A percentile compares a stretch with the other conserved stretches of the same genome.
phyloP scores from a whole-genome alignment of 2,113 vertebrate genomes.

The Kobus ellipsiprymnus region DNA sequence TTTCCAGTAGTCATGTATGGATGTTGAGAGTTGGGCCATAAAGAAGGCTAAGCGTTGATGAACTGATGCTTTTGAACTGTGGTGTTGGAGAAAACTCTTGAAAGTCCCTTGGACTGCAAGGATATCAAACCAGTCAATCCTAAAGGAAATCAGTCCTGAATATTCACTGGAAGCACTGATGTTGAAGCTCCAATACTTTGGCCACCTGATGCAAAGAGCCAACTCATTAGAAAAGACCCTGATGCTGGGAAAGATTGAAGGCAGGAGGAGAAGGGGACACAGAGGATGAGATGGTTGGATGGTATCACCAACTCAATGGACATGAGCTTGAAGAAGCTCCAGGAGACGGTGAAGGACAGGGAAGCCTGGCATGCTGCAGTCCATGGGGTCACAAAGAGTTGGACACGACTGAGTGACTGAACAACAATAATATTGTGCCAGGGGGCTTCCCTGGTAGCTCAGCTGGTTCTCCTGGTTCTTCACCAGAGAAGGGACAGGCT shows the following conservation, averaged over 20 bases:
- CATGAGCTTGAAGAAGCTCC: not conserved
- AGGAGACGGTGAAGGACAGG: not conserved
- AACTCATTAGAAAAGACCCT: not conserved
- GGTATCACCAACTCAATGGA: not conserved
- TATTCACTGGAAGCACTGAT: not conserved
- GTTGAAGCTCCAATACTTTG: not conserved
- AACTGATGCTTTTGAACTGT: not conserved
- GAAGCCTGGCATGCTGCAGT: not conserved
- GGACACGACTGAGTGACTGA: rapidly evolving
- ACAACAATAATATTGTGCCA: not conserved
- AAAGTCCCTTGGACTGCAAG: not conserved
- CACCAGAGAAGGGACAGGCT: not conserved
- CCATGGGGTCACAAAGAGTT: not conserved
- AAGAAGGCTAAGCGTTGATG: not conserved
- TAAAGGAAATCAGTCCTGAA: not conserved
- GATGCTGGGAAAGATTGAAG: not conserved
- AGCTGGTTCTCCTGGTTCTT: not conserved
- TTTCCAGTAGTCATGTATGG: not conserved
- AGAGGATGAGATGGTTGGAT: not conserved
- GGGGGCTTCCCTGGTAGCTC: not conserved
- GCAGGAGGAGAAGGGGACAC: not conserved
- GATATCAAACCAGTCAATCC: not conserved
- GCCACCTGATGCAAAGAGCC: not conserved
- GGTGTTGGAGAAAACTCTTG: not conserved
- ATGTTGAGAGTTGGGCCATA: not conserved